Evolutionary conservation across 2,888 invertebrate species (phyloP), one percentile per base, ranked within the genome.

Genomic region (Lasius platythorax): DNA sequence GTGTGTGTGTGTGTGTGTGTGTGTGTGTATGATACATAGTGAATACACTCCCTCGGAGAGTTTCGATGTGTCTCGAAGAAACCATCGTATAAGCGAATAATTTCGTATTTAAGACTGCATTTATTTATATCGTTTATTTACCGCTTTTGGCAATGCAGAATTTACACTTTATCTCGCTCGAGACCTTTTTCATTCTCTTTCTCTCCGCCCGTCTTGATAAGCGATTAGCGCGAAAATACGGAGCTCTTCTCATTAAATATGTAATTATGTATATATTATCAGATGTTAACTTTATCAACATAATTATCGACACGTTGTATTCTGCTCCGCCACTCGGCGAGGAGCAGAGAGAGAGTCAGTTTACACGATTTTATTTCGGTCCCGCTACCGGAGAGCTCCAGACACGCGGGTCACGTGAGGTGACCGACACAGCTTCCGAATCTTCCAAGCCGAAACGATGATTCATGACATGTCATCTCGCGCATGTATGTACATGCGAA

Each of bases 21-120:
- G 28, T 68, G 28, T 37, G 12, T 43, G n/a, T 46, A 30, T 82
- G 40, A 64, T 74, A 82, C 66, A 88, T 82, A 74, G 83, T 50
- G 85, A 53, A 84, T 87, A 82, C 68, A 58, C 53, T 72, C 61
- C 83, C 84, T 53, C 78, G 76, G 82, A 91, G 87, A 89, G 64
- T 89, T 93, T 94, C 94, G 93, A 94, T 94, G 94, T 94, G 93
- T 94, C 89, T 92, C 90, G 91, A 92, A 93, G 90, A 94, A 94
- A 93, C 93, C 92, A 90, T 92, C 90, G 92, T 90, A 23, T 23
- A 92, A 93, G 92, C 91, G 87, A 88, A 74, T 79, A 87, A 81
- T 79, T 53, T 87, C 83, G 78, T 89, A 89, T 75, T 85, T 75
- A 72, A 79, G 18, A 72, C 28, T 61, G 79, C 33, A 53, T 73